Evolutionary conservation across 92 coral and sea anemone genomes (phyloP).

Genomic region (Ricordea florida): DNA sequence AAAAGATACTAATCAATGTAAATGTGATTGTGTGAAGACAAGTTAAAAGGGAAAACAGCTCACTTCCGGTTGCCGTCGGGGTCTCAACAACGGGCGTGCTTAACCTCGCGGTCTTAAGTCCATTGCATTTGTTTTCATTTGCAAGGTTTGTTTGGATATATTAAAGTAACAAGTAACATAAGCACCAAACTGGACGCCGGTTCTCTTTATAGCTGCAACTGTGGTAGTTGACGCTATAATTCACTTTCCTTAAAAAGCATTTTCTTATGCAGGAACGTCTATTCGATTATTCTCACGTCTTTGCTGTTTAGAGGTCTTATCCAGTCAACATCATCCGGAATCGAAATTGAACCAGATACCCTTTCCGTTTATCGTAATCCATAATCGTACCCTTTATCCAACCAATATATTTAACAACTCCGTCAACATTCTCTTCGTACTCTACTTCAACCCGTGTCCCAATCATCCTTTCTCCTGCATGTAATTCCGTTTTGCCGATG

Average conservation of each 20-base stretch:
- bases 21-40: too few relatives aligned
- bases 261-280: constrained; percentile 26
- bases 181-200: constrained; percentile 12
- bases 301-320: constrained; percentile 17
- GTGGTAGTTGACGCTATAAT: not conserved
- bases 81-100: too few relatives aligned
- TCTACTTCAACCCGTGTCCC: constrained; percentile 10
- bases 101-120: constrained; percentile 13
- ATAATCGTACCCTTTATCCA: constrained; percentile 24
- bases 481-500: too few relatives aligned
- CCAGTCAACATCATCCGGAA: constrained; percentile 27
- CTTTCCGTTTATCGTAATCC: constrained; percentile 21
- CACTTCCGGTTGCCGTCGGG: too few relatives aligned
- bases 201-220: constrained; percentile 24
- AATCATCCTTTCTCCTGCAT: not conserved
- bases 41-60: too few relatives aligned
- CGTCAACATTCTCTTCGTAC: constrained; percentile 34
- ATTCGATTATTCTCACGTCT: constrained; percentile 24
- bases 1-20: too few relatives aligned
- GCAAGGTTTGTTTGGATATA: constrained; percentile 4
- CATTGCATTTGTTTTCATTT: constrained; percentile 14
- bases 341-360: constrained; percentile 22
- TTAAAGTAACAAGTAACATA: constrained; percentile 25
- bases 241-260: not conserved
- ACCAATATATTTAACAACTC: constrained; percentile 10